These are phyloP conservation scores for Drosophila guanche DNA, from an alignment of 1,140 invertebrate species.

Conservation along the genomic window DNA sequence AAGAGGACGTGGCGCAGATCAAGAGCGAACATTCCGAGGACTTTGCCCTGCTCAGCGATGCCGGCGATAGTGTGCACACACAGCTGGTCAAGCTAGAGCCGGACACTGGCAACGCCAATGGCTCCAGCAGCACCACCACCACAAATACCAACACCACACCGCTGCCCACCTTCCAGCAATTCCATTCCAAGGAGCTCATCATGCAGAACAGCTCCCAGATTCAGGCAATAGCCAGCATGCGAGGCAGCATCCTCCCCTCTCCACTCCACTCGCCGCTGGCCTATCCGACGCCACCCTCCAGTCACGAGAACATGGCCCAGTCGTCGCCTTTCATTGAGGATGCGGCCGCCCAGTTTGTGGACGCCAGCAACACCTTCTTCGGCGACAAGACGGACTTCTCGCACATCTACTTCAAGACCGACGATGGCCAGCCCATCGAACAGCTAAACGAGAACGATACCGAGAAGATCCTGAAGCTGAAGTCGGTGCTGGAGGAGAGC, in stretches of 20 bases:
- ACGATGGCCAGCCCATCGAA: conserved; percentile 48
- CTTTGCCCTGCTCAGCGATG: conserved; percentile 67
- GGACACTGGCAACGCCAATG: conserved; percentile 22
- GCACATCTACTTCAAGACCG: conserved; percentile 71
- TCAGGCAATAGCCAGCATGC: conserved; percentile 83
- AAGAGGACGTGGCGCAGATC: conserved; percentile 87
- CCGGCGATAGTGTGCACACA: conserved; percentile 48
- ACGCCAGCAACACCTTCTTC: conserved; percentile 75
- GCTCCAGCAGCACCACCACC: conserved; percentile 8
- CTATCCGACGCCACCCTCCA: conserved; percentile 92
- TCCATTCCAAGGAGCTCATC: conserved; percentile 85
- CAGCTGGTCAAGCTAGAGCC: conserved; percentile 68
- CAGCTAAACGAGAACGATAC: conserved; percentile 83
- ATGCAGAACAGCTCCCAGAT: conserved; percentile 83
- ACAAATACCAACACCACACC: conserved; percentile 86
- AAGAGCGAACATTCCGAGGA: conserved; percentile 84
- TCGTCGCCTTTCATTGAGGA: conserved; percentile 83
- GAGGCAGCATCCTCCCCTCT: conserved; percentile 84
- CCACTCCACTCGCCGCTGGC: conserved; percentile 89
- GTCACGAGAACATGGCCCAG: conserved; percentile 88
- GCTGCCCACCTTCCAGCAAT: conserved; percentile 91
- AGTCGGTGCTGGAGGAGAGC: conserved; percentile 79
- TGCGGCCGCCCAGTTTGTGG: conserved; percentile 74
- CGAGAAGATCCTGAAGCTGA: conserved; percentile 85
- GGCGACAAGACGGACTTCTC: conserved; percentile 77